phyloP scores from a whole-genome alignment of 2,888 invertebrate species.

The Operophtera brumata region DNA sequence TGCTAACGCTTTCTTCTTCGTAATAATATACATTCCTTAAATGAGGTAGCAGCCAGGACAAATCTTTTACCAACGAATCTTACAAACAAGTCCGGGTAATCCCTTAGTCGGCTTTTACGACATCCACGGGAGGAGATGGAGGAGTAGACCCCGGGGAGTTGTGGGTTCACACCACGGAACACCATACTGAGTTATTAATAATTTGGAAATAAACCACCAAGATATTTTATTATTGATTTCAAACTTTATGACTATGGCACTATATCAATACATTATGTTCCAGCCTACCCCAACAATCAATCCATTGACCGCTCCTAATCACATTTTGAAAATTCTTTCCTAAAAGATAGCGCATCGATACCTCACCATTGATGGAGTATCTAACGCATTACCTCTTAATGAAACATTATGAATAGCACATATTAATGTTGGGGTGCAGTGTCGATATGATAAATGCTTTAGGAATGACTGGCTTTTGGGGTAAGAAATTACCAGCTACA shows the following conservation, averaged over 20 bases:
- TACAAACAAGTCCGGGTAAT: no score
- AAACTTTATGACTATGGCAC: neutral
- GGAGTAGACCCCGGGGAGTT: no score
- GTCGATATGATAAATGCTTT: conserved; percentile 72
- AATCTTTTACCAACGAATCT: no score
- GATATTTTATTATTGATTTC: neutral
- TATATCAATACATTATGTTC: conserved; percentile 1
- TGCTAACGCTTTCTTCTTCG: no score
- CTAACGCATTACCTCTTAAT: conserved; percentile 73
- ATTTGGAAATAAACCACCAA: no score
- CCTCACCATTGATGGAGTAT: conserved; percentile 43
- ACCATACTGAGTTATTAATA: neutral
- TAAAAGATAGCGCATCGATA: conserved; percentile 30
- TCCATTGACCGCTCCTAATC: conserved; percentile 21
- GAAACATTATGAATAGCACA: conserved; percentile 77
- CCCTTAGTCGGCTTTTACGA: no score
- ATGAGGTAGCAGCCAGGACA: no score
- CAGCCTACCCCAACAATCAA: conserved; percentile 17
- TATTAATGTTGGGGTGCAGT: conserved; percentile 72
- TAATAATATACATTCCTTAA: no score
- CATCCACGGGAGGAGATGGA: no score
- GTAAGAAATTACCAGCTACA: neutral
- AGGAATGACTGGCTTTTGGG: conserved; percentile 61
- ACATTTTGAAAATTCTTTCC: conserved; percentile 18
- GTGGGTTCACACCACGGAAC: no score